Evolutionary conservation across 2,113 vertebrate species (phyloP).

Genomic region (Cottus gobio): DNA sequence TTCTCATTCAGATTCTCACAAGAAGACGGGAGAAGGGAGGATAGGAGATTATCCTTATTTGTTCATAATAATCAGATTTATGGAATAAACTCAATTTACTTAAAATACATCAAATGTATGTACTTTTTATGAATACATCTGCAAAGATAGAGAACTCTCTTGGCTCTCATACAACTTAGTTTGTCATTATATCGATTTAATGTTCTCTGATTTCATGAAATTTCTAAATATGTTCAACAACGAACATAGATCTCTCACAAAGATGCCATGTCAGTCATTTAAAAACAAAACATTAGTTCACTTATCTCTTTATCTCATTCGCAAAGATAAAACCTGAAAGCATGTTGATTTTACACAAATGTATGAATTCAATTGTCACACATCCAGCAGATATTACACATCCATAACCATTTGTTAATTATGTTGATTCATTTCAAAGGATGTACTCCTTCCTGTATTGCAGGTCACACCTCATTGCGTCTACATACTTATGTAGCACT

Average conservation of each 20-base stretch:
- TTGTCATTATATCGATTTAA: not conserved
- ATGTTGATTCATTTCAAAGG: not conserved
- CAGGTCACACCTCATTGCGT: not conserved
- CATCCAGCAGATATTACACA: conserved; percentile 1
- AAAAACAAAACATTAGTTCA: not conserved
- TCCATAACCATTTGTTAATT: not conserved
- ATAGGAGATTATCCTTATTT: too few relatives aligned
- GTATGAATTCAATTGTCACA: too few relatives aligned
- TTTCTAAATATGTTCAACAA: not conserved
- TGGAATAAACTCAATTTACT: too few relatives aligned
- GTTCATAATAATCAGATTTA: too few relatives aligned
- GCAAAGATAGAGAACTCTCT: not conserved
- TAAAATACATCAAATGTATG: too few relatives aligned
- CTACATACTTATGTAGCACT: not conserved
- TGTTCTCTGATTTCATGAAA: not conserved
- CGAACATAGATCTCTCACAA: not conserved
- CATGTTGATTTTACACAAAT: not conserved
- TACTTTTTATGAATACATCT: not conserved
- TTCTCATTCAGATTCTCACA: too few relatives aligned
- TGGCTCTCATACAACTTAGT: not conserved
- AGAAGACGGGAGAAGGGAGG: too few relatives aligned
- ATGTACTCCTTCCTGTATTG: not conserved
- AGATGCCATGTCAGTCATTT: not conserved
- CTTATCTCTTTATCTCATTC: too few relatives aligned
- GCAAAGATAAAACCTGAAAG: not conserved